These are phyloP conservation scores for Antheraea assamensis DNA, from an alignment of 2,888 invertebrate species.

Conservation along the genomic window DNA sequence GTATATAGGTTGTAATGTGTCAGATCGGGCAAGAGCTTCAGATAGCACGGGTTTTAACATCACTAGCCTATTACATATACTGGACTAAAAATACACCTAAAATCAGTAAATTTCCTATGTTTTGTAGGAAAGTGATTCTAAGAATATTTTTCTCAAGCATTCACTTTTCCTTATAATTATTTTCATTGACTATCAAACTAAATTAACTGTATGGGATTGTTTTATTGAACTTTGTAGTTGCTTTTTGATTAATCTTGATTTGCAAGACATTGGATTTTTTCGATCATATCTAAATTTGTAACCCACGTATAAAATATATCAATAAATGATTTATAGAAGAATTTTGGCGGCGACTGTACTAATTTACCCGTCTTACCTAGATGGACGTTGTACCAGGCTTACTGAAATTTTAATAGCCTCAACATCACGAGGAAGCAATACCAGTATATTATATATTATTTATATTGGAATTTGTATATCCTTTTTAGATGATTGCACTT, in stretches of 20 bases:
- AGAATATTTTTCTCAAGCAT: not conserved
- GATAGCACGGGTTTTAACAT: too few relatives aligned
- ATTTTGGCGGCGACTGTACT: not conserved
- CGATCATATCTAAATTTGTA: not conserved
- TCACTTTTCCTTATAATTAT: not conserved
- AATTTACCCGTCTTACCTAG: not conserved
- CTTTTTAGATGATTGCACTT: not conserved
- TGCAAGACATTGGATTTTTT: not conserved
- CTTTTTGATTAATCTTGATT: not conserved
- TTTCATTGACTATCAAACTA: not conserved
- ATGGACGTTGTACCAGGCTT: not conserved
- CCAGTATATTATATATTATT: not conserved
- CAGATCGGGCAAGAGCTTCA: not conserved
- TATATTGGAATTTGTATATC: not conserved
- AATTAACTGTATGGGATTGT: not conserved
- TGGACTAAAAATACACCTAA: too few relatives aligned
- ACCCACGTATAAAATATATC: too few relatives aligned
- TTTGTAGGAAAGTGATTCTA: not conserved
- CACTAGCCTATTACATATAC: too few relatives aligned
- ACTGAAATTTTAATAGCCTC: constrained; percentile 8
- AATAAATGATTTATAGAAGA: too few relatives aligned
- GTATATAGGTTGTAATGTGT: not conserved
- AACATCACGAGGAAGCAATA: not conserved
- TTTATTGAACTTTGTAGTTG: not conserved
- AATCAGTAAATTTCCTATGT: too few relatives aligned